phyloP scores from a whole-genome alignment of 2,888 invertebrate species.

The Drosophila robusta region DNA sequence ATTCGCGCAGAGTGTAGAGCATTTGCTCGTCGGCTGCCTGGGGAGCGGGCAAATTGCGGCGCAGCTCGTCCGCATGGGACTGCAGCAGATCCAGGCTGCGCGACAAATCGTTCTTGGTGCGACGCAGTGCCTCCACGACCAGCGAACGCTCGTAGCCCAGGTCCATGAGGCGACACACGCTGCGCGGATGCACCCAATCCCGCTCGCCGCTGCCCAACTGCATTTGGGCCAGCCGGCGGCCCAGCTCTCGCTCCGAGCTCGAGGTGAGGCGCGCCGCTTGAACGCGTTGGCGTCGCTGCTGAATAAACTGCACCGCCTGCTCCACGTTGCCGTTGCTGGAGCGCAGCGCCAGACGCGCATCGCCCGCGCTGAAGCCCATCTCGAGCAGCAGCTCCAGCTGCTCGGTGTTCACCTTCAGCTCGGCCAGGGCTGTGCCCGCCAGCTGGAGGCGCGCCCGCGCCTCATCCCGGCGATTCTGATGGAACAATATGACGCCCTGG shows the following conservation, averaged over 20 bases:
- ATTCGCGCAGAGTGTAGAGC: slow-evolving; percentile 81
- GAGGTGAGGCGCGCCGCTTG: slow-evolving; percentile 86
- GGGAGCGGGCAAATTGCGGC: slow-evolving; percentile 56
- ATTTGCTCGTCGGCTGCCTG: slow-evolving; percentile 51
- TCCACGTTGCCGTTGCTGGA: slow-evolving; percentile 87
- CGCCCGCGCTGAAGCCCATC: slow-evolving; percentile 89
- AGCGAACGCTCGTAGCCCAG: slow-evolving; percentile 89
- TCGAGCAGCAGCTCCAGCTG: slow-evolving; percentile 86
- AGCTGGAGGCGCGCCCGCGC: slow-evolving; percentile 87
- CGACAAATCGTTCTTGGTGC: slow-evolving; percentile 39
- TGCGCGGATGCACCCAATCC: slow-evolving; percentile 84
- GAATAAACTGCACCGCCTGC: slow-evolving; percentile 88
- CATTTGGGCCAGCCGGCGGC: slow-evolving; percentile 22
- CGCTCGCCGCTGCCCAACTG: slow-evolving; percentile 33
- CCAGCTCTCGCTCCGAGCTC: slow-evolving; percentile 84
- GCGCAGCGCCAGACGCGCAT: slow-evolving; percentile 89
- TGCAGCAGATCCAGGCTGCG: slow-evolving; percentile 77
- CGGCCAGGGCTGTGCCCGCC: slow-evolving; percentile 88
- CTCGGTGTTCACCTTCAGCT: slow-evolving; percentile 87
- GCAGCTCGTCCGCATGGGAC: slow-evolving; percentile 70
- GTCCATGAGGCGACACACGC: slow-evolving; percentile 86
- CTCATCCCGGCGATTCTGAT: slow-evolving; percentile 89
- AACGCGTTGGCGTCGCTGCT: slow-evolving; percentile 86
- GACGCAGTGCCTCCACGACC: slow-evolving; percentile 87
- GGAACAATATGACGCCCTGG: slow-evolving; percentile 92